Evolutionary conservation across 2,113 vertebrate species (phyloP).

Genomic region (Pagrus major): DNA sequence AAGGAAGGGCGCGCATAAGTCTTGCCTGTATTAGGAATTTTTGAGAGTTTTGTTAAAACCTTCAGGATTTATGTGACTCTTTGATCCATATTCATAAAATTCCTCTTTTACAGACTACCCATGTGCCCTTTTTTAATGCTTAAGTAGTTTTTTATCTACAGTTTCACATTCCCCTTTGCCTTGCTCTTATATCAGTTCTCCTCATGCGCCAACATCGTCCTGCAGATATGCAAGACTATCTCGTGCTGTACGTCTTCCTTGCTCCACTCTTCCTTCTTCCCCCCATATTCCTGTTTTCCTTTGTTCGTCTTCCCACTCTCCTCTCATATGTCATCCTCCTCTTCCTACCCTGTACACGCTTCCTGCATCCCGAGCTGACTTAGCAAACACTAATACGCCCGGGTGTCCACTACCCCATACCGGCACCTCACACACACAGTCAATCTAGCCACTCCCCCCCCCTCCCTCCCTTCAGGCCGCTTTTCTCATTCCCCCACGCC

Average conservation of each 20-base stretch:
- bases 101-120: background rate
- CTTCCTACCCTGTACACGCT: background rate
- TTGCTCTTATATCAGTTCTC: constrained; percentile 9
- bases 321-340: constrained; percentile 11
- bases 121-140: constrained; percentile 15
- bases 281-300: background rate
- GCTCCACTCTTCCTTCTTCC: background rate
- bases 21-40: background rate
- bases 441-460: constrained; percentile 59
- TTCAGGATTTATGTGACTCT: constrained; percentile 16
- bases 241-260: background rate
- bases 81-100: constrained; percentile 21
- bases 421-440: constrained; percentile 35
- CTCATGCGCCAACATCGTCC: background rate
- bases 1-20: background rate
- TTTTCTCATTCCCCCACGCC: constrained; percentile 74
- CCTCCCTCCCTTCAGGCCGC: constrained; percentile 60
- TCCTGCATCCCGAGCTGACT: constrained; percentile 60
- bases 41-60: constrained; percentile 16
- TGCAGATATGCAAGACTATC: background rate
- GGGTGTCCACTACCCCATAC: constrained; percentile 29
- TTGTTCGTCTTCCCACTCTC: background rate
- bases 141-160: constrained; percentile 23
- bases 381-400: constrained; percentile 57
- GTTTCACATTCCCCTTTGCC: constrained; percentile 10